Base-by-base conservation (phyloP, 2,888 invertebrate species). In the Pammene aurita region DNA sequence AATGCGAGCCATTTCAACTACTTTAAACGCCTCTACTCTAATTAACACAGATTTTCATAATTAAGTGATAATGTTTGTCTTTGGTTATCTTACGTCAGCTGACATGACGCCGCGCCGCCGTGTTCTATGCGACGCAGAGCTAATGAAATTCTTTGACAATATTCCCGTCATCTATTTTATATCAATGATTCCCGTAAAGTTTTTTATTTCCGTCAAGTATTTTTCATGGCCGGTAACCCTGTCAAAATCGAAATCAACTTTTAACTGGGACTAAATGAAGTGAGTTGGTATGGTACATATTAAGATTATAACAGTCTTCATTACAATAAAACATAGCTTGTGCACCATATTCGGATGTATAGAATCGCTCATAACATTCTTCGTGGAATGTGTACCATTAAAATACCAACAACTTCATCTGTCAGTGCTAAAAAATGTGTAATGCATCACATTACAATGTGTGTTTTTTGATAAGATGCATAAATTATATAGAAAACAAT, bases 1-100 rank as follows among this genome's bases (percentile, higher is more conserved):
- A 79, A 78, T 78, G 77, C 72, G 70, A 77, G 76, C 75, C 78
- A 77, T 79, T 77, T 76, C 76, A 67, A 64, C 64, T 54, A 60
- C 60, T 46, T 64, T 58, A 67, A 64, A 58, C 63, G 57, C 52
- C 68, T 16, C 10, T 26, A 57, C 68, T 54, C 46, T 64, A 69
- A 69, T 65, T 64, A 44, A 58, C 62, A 50, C 42, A 18, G 65
- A 48, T 64, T 69, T 65, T 65, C 52, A 41, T 65, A 65, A 69
- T 69, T 65, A 65, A 69, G 60, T 55, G 64, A 48, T 65, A 65
- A 60, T 60, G 69, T 58, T 64, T 52, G 54, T 62, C 62, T 57
- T n/a, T 18, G 62, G 63, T 63, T 50, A 41, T 11, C 13, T 67
- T 67, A 41, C 62, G 50, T 50, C 55, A 66, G 41, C 42, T 35